Percentiles rank a stretch among this genome's conserved stretches.
Evolutionary conservation across 1,140 invertebrate genomes (phyloP).

Genomic region (Neocloeon triangulifer): DNA sequence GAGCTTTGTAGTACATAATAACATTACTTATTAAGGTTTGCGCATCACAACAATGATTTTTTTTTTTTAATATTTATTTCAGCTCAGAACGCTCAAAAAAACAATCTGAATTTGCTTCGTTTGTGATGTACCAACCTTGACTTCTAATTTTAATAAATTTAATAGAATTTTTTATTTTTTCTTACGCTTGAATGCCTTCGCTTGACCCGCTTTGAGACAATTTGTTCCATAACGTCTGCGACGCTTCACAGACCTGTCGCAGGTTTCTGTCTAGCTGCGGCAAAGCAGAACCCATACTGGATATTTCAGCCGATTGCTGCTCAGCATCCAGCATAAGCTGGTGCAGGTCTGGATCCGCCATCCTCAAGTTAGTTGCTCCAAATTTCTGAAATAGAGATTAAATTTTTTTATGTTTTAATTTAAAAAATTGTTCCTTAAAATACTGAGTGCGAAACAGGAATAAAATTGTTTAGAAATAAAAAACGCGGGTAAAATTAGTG

Average conservation of each 20-base stretch:
- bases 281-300: slow-evolving; percentile 51
- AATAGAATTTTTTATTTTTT: slow-evolving; percentile 6
- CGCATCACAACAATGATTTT: no score
- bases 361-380: no score
- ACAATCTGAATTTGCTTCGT: background rate
- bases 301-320: slow-evolving; percentile 66
- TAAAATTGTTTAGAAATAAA: no score
- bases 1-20: background rate
- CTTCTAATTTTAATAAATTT: background rate
- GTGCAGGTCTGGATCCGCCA: slow-evolving; percentile 41
- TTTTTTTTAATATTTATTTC: no score
- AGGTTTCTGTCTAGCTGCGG: slow-evolving; percentile 76
- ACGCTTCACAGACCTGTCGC: slow-evolving; percentile 75
- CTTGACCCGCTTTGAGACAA: slow-evolving; percentile 60
- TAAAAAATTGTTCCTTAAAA: no score
- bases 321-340: slow-evolving; percentile 77
- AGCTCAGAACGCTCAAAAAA: background rate
- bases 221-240: slow-evolving; percentile 67
- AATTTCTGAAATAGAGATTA: no score
- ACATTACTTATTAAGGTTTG: no score
- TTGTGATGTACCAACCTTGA: background rate
- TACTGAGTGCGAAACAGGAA: no score
- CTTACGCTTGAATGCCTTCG: slow-evolving; percentile 84
- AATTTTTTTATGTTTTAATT: no score
- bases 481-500: no score